Evolutionary conservation across 2,113 vertebrate genomes (phyloP).

Genomic region (Oxyura jamaicensis): DNA sequence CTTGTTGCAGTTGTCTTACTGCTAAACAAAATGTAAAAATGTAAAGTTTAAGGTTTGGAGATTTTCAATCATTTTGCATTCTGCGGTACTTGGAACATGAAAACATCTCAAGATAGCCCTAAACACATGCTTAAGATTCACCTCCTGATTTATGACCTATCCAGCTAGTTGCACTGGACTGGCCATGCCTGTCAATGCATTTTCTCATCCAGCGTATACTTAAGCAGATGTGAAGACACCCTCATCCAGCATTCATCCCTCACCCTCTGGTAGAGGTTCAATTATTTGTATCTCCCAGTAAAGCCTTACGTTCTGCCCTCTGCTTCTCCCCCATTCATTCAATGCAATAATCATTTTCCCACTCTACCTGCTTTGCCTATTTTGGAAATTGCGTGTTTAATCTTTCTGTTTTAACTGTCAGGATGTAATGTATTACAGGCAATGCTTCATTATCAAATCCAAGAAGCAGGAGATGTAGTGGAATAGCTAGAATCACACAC

Average conservation of each 20-base stretch:
- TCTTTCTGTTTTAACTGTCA: slow-evolving; percentile 58
- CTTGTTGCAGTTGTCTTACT: slow-evolving; percentile 52
- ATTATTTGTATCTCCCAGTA: slow-evolving; percentile 63
- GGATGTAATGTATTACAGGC: slow-evolving; percentile 42
- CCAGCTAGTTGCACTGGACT: slow-evolving; percentile 9
- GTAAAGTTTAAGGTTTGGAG: background rate
- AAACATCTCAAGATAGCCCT: background rate
- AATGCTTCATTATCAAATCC: slow-evolving; percentile 1
- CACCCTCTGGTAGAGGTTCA: slow-evolving; percentile 21
- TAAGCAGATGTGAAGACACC: slow-evolving; percentile 48
- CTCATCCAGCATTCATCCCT: slow-evolving; percentile 48
- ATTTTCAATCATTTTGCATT: background rate
- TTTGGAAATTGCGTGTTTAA: slow-evolving; percentile 29
- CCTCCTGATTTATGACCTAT: slow-evolving; percentile 15
- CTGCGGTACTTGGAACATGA: background rate
- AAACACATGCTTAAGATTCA: slow-evolving; percentile 9
- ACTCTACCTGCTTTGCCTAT: background rate
- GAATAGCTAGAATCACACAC: background rate
- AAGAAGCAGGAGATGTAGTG: background rate
- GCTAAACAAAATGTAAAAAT: background rate
- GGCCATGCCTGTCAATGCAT: slow-evolving; percentile 16
- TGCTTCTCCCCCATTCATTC: slow-evolving; percentile 54
- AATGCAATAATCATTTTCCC: background rate
- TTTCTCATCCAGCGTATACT: slow-evolving; percentile 1
- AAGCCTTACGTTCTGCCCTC: slow-evolving; percentile 42